Conservation (phyloP, 2,888 invertebrate species). For the Microctonus aethiopoides region DNA sequence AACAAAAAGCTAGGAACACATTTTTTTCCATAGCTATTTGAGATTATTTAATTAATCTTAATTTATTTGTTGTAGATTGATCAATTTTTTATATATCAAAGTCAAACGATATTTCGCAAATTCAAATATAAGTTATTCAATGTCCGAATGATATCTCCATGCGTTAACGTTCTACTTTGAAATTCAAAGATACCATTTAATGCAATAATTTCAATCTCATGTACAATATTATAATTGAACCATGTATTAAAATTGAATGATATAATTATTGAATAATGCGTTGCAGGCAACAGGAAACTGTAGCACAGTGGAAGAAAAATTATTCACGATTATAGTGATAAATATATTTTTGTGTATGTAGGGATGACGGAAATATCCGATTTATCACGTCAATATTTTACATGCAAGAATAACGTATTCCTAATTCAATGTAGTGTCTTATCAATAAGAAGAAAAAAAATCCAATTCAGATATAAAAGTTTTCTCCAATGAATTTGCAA, state of each 20-base stretch:
- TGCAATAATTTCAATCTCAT: not conserved
- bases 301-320: conserved; percentile 34
- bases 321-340: conserved; percentile 11
- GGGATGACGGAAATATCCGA: conserved; percentile 9
- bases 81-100: not conserved
- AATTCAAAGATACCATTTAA: conserved; percentile 16
- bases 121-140: conserved; percentile 31
- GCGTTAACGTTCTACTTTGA: conserved; percentile 47
- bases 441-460: not conserved
- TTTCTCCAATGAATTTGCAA: not conserved
- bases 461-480: not conserved
- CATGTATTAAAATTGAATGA: not conserved
- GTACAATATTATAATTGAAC: not conserved
- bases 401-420: conserved; percentile 34
- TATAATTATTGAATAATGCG: conserved; percentile 25
- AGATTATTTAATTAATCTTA: not conserved
- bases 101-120: not conserved
- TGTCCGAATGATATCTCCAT: conserved; percentile 59
- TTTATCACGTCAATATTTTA: not conserved
- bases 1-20: too few species aligned
- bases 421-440: not conserved
- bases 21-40: not conserved
- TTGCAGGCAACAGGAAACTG: conserved; percentile 63
- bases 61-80: not conserved
- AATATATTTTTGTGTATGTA: not conserved